Evolutionary conservation across 1,140 invertebrate genomes (phyloP).

Genomic region (Neuroterus valhalla): DNA sequence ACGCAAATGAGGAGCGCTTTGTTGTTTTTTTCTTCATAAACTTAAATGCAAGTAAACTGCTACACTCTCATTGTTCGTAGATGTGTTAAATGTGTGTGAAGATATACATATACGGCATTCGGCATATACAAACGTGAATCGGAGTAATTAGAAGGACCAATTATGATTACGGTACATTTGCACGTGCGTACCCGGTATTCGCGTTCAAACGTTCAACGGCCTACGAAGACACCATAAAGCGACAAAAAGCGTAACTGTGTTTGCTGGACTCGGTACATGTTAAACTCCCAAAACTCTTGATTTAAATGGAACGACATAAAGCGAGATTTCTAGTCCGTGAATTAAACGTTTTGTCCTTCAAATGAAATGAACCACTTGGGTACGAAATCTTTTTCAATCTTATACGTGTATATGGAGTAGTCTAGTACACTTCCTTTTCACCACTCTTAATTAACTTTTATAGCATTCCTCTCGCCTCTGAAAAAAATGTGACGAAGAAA

Average conservation of each 20-base stretch:
- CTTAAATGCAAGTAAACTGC: constrained; percentile 5
- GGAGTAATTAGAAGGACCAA: constrained; percentile 63
- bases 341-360: constrained; percentile 29
- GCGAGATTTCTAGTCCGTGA: constrained; percentile 14
- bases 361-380: constrained; percentile 12
- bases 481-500: neutral
- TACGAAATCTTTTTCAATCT: constrained; percentile 3
- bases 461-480: neutral
- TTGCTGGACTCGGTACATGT: neutral
- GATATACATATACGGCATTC: no score
- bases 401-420: constrained; percentile 10
- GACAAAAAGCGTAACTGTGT: constrained; percentile 27
- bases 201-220: constrained; percentile 32
- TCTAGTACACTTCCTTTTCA: constrained; percentile 16
- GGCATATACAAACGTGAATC: neutral
- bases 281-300: neutral
- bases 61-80: neutral
- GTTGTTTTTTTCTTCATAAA: constrained; percentile 14
- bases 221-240: neutral
- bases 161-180: constrained; percentile 67
- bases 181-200: constrained; percentile 53
- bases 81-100: neutral
- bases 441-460: neutral
- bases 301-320: constrained; percentile 10
- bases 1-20: constrained; percentile 23